A percentile compares a stretch with the other conserved stretches of the same genome.
Evolutionary conservation across 2,797 vertebrate species (phyloP).

Genomic region (Oryzias sinensis): DNA sequence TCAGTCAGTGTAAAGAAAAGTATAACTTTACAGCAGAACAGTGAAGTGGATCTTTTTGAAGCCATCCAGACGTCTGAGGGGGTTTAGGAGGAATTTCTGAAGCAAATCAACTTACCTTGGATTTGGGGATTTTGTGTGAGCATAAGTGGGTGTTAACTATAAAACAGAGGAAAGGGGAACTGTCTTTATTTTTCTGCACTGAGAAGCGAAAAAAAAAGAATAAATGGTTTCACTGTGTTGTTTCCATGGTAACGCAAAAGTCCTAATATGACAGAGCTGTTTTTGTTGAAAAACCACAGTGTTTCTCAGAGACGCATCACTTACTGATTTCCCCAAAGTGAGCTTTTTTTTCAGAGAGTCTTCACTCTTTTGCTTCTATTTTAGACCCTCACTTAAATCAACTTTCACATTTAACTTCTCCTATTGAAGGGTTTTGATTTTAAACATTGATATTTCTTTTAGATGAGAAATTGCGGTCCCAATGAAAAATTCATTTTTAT

Average conservation of each 20-base stretch:
- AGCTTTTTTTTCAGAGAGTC: background rate
- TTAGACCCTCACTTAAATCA: background rate
- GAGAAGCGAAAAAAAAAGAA: slow-evolving; percentile 1
- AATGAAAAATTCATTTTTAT: too few relatives aligned
- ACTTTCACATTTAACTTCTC: background rate
- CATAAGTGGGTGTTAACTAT: slow-evolving; percentile 1
- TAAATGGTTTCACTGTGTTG: slow-evolving; percentile 25
- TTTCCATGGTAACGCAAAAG: slow-evolving; percentile 45
- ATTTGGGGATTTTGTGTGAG: background rate
- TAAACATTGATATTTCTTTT: background rate
- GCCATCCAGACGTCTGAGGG: background rate
- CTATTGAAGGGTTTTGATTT: background rate
- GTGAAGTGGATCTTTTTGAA: background rate
- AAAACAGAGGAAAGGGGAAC: background rate
- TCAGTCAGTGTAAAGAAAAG: slow-evolving; percentile 13
- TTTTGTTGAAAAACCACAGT: slow-evolving; percentile 19
- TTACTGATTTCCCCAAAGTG: slow-evolving; percentile 1
- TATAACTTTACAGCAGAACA: slow-evolving; percentile 15
- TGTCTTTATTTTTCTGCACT: slow-evolving; percentile 5
- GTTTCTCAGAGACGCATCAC: slow-evolving; percentile 9
- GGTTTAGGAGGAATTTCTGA: background rate
- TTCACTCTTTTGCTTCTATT: background rate
- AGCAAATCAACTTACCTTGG: background rate
- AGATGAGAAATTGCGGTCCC: too few relatives aligned
- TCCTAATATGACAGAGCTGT: slow-evolving; percentile 29